Base-by-base conservation (phyloP, 2,888 invertebrate species). In the Erpobdella octoculata region DNA sequence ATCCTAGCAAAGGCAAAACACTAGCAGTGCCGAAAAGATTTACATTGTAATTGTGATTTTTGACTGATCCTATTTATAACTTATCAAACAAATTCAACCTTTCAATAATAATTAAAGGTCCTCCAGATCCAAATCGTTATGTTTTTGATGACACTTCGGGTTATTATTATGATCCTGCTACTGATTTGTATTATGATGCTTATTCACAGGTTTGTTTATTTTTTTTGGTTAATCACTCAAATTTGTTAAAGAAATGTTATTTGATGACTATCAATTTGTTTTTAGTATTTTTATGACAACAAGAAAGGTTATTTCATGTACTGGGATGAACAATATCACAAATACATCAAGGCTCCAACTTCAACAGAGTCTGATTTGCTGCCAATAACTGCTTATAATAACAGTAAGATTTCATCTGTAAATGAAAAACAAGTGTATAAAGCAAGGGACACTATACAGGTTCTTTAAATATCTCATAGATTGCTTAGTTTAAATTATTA, bases 161-260 rank as follows among this genome's bases (percentile, higher is more conserved):
- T 31, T 76, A 74, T 69, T 76, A 76, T 59, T 74, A 75, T 66
- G 76, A 76, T 61, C 73, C 76, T 6, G 21, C 67, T 9, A 94
- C 96, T 0, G 92, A 92, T 0, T 87, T 97, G 25, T 97, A 97
- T 83, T 98, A 96, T 82, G 97, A 98, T 85, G 89, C 93, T 0
- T 91, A 89, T 78, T 92, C 94, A 2, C 93, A 81, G 79, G 83
- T 82, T 75, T 31, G 18, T 18, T 18, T 18, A 36, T 18, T 12
- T 65, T 53, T 53, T 53, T 1, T 28, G 2, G 21, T 9, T 1
- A 15, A 12, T 18, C 21, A 8, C 12, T 25, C 25, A 25, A 53
- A 38, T 37, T 46, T 53, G 18, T 71, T 12, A 6, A 12, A 62
- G 9, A n/a, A 1, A 2, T 62, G 9, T 33, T 31, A 33, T 31